Percentiles rank a stretch among this genome's conserved stretches.
phyloP scores from a whole-genome alignment of 2,888 invertebrate species.

The Helicoverpa assulta region DNA sequence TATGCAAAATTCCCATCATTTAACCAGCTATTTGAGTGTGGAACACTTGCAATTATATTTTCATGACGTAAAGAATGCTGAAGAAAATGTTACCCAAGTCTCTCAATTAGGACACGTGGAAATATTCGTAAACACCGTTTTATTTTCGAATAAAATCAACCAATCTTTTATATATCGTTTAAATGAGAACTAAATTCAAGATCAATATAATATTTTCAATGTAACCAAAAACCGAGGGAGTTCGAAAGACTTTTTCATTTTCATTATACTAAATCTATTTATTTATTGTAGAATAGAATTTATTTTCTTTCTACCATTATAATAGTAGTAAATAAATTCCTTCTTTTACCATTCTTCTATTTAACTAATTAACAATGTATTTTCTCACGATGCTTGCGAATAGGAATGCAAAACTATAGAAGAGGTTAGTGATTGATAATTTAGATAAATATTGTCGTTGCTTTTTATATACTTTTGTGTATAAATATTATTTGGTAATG shows the following conservation, averaged over 20 bases:
- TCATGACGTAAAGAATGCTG: no score
- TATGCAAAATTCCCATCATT: not conserved
- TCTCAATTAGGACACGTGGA: no score
- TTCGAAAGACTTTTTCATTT: not conserved
- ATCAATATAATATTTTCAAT: no score
- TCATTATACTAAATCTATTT: not conserved
- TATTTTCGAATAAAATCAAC: no score
- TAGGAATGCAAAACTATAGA: constrained; percentile 89
- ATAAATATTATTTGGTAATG: not conserved
- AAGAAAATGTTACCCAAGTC: no score
- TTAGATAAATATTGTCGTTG: constrained; percentile 49
- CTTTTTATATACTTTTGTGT: constrained; percentile 19
- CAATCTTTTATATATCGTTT: no score
- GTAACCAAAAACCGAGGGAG: no score
- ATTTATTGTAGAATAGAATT: constrained; percentile 26
- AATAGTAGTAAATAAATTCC: constrained; percentile 11
- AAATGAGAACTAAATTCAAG: no score
- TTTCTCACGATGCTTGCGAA: constrained; percentile 79
- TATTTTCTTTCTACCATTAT: constrained; percentile 3
- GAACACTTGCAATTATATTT: no score
- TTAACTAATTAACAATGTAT: constrained; percentile 66
- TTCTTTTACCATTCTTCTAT: not conserved
- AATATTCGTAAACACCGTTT: no score
- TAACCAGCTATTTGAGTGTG: no score
- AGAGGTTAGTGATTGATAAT: constrained; percentile 82